These are phyloP conservation scores for Capromys pilorides DNA, from an alignment of 2,797 vertebrate species.

Conservation along the genomic window DNA sequence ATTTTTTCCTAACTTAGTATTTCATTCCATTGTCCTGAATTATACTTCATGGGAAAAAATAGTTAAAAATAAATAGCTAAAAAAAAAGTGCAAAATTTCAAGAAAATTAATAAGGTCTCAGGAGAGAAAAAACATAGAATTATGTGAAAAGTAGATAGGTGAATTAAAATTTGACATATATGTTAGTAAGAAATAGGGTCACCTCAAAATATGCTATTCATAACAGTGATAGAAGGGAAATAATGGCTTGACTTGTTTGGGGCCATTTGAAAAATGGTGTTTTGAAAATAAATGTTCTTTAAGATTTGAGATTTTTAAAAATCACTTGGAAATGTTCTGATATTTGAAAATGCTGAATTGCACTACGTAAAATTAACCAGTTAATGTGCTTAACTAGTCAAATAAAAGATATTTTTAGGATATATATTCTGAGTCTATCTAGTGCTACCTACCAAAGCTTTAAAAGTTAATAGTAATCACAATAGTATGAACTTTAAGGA, in stretches of 20 bases:
- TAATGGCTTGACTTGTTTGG: background rate
- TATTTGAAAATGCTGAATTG: background rate
- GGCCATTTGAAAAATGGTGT: background rate
- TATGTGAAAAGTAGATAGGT: background rate
- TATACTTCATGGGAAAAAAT: background rate
- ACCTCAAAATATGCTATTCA: fast-evolving
- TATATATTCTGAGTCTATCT: background rate
- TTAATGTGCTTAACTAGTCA: background rate
- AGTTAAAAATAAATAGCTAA: background rate
- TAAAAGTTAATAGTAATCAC: background rate
- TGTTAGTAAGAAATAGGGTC: background rate
- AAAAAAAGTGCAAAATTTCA: background rate
- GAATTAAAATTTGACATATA: background rate
- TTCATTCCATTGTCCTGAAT: background rate
- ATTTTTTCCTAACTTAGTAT: background rate
- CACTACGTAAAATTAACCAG: background rate
- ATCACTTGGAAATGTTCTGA: background rate
- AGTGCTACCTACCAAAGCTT: background rate
- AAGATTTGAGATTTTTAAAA: background rate
- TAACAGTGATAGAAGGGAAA: background rate
- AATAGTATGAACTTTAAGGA: background rate
- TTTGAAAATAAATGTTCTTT: background rate
- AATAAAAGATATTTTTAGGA: background rate
- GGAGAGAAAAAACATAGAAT: background rate
- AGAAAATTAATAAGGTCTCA: background rate